Evolutionary conservation across 2,113 vertebrate species (phyloP).

Genomic region (Sapajus apella): DNA sequence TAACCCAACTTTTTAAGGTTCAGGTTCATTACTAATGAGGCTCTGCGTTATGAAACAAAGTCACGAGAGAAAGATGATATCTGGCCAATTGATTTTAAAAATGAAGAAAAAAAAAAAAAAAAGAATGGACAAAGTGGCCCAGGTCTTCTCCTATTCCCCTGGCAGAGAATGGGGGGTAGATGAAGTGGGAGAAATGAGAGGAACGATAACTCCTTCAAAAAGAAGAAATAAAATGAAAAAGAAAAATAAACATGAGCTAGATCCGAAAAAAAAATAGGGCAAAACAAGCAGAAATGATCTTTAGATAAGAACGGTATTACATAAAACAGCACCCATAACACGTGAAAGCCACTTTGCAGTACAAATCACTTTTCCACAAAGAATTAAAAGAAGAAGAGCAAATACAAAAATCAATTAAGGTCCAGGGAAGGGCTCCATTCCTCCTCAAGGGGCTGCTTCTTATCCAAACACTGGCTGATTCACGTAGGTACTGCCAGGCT

Average conservation of each 20-base stretch:
- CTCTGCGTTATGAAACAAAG: not conserved
- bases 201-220: constrained; percentile 1
- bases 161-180: not conserved
- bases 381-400: constrained; percentile 30
- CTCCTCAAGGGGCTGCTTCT: not conserved
- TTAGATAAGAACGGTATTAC: not conserved
- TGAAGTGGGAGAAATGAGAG: not conserved
- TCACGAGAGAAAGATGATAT: not conserved
- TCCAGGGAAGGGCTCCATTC: constrained; percentile 20
- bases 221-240: constrained; percentile 53
- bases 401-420: constrained; percentile 19
- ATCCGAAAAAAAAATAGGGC: not conserved
- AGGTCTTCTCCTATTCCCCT: not conserved
- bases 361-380: constrained; percentile 32
- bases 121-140: not conserved
- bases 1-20: not conserved
- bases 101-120: not conserved
- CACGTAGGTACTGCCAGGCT: not conserved
- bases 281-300: constrained; percentile 33
- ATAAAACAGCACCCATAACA: not conserved
- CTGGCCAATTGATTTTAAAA: not conserved
- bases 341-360: not conserved
- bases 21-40: not conserved
- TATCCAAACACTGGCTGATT: not conserved
- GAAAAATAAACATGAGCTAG: constrained; percentile 47